These are phyloP conservation scores for Alosa sapidissima DNA, from an alignment of 2,797 vertebrate species.

Conservation along the genomic window DNA sequence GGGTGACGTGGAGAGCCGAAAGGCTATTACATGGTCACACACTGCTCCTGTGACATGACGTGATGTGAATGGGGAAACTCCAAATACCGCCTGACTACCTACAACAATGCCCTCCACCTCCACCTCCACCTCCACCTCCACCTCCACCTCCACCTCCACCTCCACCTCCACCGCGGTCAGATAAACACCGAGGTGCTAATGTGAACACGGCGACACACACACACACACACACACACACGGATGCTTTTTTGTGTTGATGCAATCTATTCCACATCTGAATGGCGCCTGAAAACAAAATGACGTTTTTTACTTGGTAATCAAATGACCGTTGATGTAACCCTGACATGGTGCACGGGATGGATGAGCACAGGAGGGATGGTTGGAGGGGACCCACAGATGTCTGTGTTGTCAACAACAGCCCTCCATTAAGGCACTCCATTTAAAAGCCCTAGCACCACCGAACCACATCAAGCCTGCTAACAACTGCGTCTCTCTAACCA, in stretches of 20 bases:
- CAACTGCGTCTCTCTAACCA: conserved; percentile 49
- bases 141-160: no score
- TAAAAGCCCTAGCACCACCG: conserved; percentile 57
- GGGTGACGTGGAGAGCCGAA: conserved; percentile 26
- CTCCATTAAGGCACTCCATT: conserved; percentile 63
- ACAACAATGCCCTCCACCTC: conserved; percentile 45
- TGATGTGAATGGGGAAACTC: not conserved
- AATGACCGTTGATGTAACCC: conserved; percentile 32
- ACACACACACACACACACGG: not conserved
- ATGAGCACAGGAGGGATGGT: not conserved
- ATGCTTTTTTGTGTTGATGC: not conserved
- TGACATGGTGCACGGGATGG: conserved; percentile 31
- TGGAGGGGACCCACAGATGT: conserved; percentile 41
- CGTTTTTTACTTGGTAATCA: not conserved
- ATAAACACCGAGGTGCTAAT: not conserved
- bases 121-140: conserved; percentile 43
- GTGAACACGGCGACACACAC: not conserved
- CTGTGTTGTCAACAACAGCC: conserved; percentile 47
- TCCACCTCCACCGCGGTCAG: conserved; percentile 35
- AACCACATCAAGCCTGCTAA: conserved; percentile 61
- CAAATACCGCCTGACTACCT: not conserved
- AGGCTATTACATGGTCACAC: conserved; percentile 53
- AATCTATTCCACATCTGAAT: not conserved
- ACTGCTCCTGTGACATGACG: not conserved
- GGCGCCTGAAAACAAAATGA: not conserved